Conservation (phyloP, 2,888 invertebrate genomes). For the Drosophila colorata region DNA sequence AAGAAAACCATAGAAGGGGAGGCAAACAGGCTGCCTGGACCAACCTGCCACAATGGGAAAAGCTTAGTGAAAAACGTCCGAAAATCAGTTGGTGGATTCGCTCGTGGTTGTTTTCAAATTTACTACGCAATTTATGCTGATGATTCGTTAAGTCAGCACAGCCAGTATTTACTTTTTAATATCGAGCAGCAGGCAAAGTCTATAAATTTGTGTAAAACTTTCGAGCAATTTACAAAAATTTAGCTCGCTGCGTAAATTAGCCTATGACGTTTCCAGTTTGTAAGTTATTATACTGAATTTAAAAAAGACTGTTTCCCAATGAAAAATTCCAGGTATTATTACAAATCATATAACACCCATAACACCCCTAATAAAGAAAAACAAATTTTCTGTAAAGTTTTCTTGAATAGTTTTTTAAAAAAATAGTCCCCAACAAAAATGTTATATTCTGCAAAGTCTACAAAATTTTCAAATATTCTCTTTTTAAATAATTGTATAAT, state of each 20-base stretch:
- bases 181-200: slow-evolving; percentile 9
- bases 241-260: background rate
- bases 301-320: background rate
- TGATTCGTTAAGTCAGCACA: slow-evolving; percentile 20
- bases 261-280: background rate
- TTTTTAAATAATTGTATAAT: no score
- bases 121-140: slow-evolving; percentile 37
- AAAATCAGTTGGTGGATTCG: slow-evolving; percentile 31
- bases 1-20: background rate
- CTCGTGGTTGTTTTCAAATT: slow-evolving; percentile 21
- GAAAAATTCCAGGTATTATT: no score
- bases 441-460: no score
- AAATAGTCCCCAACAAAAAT: no score
- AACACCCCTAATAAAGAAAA: background rate
- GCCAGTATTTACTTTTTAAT: slow-evolving; percentile 31
- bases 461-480: no score
- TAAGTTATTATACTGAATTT: background rate
- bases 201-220: slow-evolving; percentile 1
- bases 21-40: slow-evolving; percentile 8
- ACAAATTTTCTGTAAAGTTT: no score
- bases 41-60: slow-evolving; percentile 27
- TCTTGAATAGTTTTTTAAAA: no score
- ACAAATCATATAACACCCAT: no score
- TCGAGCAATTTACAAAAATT: slow-evolving; percentile 3
- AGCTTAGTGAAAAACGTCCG: slow-evolving; percentile 8